phyloP scores from a whole-genome alignment of 2,797 vertebrate genomes.

The Iguana delicatissima region DNA sequence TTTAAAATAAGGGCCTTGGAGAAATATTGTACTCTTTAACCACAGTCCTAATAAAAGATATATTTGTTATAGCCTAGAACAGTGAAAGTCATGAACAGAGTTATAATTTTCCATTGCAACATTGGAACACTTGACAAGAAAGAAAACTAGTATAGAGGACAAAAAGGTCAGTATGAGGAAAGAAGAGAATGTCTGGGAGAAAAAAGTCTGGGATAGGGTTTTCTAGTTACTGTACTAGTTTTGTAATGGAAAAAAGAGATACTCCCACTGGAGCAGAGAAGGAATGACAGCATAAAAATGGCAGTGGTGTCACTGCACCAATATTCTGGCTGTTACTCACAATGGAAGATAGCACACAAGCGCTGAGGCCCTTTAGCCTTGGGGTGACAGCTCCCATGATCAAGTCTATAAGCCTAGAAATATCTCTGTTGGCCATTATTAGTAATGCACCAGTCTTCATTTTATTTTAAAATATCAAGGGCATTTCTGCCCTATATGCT shows the following conservation, averaged over 20 bases:
- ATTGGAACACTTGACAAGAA: slow-evolving; percentile 3
- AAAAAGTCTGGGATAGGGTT: background rate
- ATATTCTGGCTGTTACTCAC: background rate
- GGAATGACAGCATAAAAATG: background rate
- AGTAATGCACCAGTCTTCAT: background rate
- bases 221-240: background rate
- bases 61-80: slow-evolving; percentile 15
- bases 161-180: slow-evolving; percentile 15
- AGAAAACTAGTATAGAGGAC: background rate
- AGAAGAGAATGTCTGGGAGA: background rate
- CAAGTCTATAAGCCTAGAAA: background rate
- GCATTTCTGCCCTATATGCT: background rate
- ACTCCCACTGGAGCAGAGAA: background rate
- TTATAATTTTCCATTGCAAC: slow-evolving; percentile 38
- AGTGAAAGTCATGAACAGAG: slow-evolving; percentile 30
- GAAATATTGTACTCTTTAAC: slow-evolving; percentile 54
- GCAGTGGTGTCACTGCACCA: background rate
- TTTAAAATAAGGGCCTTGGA: slow-evolving; percentile 64
- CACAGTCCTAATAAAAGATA: slow-evolving; percentile 38
- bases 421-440: background rate
- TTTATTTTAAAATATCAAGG: slow-evolving; percentile 26
- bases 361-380: background rate
- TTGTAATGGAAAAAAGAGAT: slow-evolving; percentile 18
- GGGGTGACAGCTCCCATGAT: background rate
- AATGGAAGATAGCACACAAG: background rate